Evolutionary conservation across 2,888 invertebrate genomes (phyloP).

Genomic region (Gastracanthus pulcherrimus): DNA sequence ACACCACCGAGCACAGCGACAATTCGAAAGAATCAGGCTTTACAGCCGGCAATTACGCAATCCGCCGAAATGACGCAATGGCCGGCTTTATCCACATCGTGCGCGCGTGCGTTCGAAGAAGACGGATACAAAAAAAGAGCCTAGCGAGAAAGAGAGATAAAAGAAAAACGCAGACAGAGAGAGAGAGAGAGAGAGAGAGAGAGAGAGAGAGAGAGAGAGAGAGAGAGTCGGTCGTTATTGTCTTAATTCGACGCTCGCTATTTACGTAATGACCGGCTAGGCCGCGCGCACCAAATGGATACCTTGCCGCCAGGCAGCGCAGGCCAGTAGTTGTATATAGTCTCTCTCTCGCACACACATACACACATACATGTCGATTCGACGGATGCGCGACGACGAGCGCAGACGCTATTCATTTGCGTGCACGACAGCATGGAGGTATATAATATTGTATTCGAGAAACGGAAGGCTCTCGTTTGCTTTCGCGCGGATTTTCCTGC

Average conservation of each 20-base stretch:
- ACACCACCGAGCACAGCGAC: background rate
- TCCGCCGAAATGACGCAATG: constrained; percentile 37
- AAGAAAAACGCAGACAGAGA: constrained; percentile 11
- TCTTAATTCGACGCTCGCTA: constrained; percentile 53
- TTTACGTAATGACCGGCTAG: constrained; percentile 53
- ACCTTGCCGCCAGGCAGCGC: background rate
- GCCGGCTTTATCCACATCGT: background rate
- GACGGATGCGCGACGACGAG: background rate
- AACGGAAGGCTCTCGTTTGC: constrained; percentile 32
- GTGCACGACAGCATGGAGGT: background rate
- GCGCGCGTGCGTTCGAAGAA: background rate
- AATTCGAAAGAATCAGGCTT: constrained; percentile 39
- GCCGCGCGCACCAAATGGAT: constrained; percentile 21
- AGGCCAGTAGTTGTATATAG: background rate
- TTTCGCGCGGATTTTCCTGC: background rate
- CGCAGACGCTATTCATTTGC: background rate
- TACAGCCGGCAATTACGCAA: constrained; percentile 46
- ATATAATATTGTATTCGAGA: background rate
- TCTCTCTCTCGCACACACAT: too few relatives aligned
- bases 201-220: background rate
- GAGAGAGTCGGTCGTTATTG: constrained; percentile 46
- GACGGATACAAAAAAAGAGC: background rate
- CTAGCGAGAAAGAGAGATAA: background rate
- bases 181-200: background rate
- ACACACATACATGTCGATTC: too few relatives aligned